Evolutionary conservation across 2,113 vertebrate genomes (phyloP).

Genomic region (Hepsetus odoe): DNA sequence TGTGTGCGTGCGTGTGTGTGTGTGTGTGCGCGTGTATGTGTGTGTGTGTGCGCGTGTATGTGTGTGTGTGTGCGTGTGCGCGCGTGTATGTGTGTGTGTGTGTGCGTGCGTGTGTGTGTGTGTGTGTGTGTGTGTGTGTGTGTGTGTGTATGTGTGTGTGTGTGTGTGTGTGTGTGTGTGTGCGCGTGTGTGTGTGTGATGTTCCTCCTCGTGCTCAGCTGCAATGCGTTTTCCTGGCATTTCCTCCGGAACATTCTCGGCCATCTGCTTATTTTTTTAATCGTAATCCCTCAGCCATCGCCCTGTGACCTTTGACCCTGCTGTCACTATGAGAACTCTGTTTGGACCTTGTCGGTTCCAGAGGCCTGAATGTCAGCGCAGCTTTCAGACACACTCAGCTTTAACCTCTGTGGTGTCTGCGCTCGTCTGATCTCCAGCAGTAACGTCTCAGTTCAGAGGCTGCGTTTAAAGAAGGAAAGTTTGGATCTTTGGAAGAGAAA

Average conservation of each 20-base stretch:
- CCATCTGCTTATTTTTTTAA: conserved; percentile 44
- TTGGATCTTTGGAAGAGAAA: too few relatives aligned
- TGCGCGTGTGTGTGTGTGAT: not conserved
- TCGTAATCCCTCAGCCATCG: conserved; percentile 25
- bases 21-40: too few relatives aligned
- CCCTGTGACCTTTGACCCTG: conserved; percentile 38
- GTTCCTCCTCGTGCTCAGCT: conserved; percentile 25
- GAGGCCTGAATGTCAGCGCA: not conserved
- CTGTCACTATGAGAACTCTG: conserved; percentile 26
- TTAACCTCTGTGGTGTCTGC: too few relatives aligned
- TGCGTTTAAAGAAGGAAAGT: too few relatives aligned
- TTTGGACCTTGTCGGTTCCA: not conserved
- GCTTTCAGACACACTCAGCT: not conserved
- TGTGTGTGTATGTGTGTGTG: not conserved
- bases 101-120: too few relatives aligned
- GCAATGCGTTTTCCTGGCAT: conserved; percentile 17
- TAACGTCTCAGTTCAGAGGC: too few relatives aligned
- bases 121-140: too few relatives aligned
- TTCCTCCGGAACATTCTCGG: conserved; percentile 1
- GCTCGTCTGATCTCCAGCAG: too few relatives aligned
- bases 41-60: too few relatives aligned
- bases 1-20: too few relatives aligned
- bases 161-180: conserved; percentile 11
- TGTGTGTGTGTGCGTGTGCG: too few relatives aligned
- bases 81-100: too few relatives aligned